These are phyloP conservation scores for Pedionomus torquatus DNA, from an alignment of 2,113 vertebrate species.

Conservation along the genomic window DNA sequence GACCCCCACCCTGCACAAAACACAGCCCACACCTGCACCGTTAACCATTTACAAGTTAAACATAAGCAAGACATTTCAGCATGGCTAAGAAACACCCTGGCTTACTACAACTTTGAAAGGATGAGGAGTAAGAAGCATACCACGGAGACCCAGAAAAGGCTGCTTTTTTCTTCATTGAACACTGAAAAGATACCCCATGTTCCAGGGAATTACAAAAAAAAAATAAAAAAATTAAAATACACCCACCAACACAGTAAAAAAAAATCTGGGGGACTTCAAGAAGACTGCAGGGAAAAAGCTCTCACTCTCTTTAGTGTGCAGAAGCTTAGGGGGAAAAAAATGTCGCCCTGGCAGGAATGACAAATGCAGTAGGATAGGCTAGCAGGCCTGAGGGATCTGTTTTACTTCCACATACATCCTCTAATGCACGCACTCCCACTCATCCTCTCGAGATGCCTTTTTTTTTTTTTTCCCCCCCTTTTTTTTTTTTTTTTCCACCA, in stretches of 20 bases:
- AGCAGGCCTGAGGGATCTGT: constrained; percentile 83
- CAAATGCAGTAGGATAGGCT: constrained; percentile 83
- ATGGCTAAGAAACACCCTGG: constrained; percentile 60
- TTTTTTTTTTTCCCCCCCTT: constrained; percentile 74
- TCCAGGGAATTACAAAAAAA: constrained; percentile 69
- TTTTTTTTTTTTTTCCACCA: constrained; percentile 74
- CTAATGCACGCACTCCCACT: constrained; percentile 80
- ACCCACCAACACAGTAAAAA: constrained; percentile 76
- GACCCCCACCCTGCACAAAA: constrained; percentile 54
- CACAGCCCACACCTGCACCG: constrained; percentile 59
- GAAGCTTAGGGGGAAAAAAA: constrained; percentile 77
- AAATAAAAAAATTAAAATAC: constrained; percentile 61
- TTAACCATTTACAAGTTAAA: constrained; percentile 63
- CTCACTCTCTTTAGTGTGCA: constrained; percentile 76
- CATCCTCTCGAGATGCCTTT: constrained; percentile 79
- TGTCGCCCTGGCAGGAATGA: constrained; percentile 86
- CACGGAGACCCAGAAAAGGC: constrained; percentile 69
- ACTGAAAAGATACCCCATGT: constrained; percentile 71
- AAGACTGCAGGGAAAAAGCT: constrained; percentile 75
- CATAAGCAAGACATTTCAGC: constrained; percentile 60
- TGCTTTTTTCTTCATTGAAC: constrained; percentile 77
- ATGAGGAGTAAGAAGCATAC: constrained; percentile 65
- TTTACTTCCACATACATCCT: constrained; percentile 80
- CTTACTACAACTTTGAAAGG: constrained; percentile 67
- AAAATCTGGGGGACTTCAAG: constrained; percentile 67